Conservation (phyloP, 2,797 vertebrate genomes). For the Gobio occitaniae region DNA sequence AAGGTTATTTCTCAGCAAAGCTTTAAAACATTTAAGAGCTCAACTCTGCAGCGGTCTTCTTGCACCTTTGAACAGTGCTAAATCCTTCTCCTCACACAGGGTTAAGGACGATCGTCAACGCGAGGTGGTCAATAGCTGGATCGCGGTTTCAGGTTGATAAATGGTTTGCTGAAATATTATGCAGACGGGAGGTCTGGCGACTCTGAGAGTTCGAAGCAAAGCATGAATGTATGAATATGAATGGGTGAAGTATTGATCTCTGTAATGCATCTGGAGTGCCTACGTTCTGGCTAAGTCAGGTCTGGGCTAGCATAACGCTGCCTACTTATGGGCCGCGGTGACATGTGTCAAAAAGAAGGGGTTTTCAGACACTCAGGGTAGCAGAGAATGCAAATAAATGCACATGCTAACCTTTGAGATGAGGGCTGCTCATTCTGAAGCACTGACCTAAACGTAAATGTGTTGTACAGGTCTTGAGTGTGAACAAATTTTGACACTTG, state of each 20-base stretch:
- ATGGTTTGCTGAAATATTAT: conserved; percentile 61
- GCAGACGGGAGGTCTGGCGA: conserved; percentile 57
- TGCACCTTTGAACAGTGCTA: conserved; percentile 50
- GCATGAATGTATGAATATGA: conserved; percentile 76
- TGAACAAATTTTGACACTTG: conserved; percentile 79
- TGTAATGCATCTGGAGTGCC: conserved; percentile 67
- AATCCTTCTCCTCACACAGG: conserved; percentile 45
- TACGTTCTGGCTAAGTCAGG: conserved; percentile 65
- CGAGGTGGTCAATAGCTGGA: conserved; percentile 57
- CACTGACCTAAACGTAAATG: conserved; percentile 82
- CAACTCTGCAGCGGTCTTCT: conserved; percentile 39
- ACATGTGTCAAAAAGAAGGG: conserved; percentile 67
- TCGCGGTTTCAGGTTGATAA: conserved; percentile 58
- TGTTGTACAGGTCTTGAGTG: conserved; percentile 75
- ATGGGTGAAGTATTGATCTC: conserved; percentile 77
- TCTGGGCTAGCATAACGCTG: conserved; percentile 71
- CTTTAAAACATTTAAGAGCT: conserved; percentile 63
- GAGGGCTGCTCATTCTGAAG: conserved; percentile 82
- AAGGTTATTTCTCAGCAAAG: conserved; percentile 60
- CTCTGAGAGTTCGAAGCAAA: conserved; percentile 54
- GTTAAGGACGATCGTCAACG: conserved; percentile 56
- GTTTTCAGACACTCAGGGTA: conserved; percentile 40
- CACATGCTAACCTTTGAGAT: conserved; percentile 82
- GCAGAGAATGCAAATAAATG: conserved; percentile 80
- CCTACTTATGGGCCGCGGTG: conserved; percentile 64